Conservation (phyloP, 2,113 vertebrate species). For the Fulmarus glacialis region DNA sequence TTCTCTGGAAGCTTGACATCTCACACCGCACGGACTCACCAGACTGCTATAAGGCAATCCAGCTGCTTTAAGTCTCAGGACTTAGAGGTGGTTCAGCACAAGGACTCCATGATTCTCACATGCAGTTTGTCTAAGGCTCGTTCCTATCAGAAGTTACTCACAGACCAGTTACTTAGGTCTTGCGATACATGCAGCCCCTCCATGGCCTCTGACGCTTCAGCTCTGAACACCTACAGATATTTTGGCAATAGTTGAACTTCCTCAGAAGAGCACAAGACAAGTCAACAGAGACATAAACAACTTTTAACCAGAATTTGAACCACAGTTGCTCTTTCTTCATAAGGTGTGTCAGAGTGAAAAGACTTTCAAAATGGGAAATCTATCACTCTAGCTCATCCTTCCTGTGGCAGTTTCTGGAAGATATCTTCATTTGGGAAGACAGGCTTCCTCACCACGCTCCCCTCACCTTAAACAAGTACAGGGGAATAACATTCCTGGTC, state of each 20-base stretch:
- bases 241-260: background rate
- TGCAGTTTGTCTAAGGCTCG: background rate
- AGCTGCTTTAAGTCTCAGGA: background rate
- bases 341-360: background rate
- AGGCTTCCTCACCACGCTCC: background rate
- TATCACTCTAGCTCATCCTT: background rate
- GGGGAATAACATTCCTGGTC: background rate
- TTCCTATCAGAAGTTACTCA: background rate
- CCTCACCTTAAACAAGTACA: background rate
- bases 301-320: background rate
- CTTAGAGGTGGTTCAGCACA: background rate
- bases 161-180: too few relatives aligned
- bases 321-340: background rate
- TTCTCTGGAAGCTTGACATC: background rate
- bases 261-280: background rate
- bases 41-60: background rate
- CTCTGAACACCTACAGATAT: background rate
- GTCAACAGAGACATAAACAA: background rate
- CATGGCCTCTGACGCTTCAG: accelerated
- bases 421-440: background rate
- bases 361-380: background rate
- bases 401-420: background rate
- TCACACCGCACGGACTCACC: background rate
- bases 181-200: background rate
- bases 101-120: background rate